Conservation (phyloP, 1,140 invertebrate species). For the Aricia agestis region DNA sequence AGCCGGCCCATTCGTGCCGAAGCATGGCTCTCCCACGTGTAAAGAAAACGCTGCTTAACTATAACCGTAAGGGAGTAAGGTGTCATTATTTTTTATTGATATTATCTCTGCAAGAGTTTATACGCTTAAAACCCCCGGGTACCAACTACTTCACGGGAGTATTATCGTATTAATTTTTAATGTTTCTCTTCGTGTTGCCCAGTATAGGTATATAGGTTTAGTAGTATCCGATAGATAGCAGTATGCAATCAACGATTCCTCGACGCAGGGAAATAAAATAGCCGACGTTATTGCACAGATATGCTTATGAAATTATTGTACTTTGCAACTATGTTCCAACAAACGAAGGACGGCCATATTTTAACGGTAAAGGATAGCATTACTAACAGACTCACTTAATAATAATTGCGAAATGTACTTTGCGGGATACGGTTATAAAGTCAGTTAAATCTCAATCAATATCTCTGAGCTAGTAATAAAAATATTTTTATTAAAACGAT, state of each 20-base stretch:
- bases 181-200: background rate
- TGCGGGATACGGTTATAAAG: background rate
- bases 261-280: background rate
- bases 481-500: background rate
- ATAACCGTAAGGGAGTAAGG: slow-evolving; percentile 35
- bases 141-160: background rate
- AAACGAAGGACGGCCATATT: background rate
- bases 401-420: background rate
- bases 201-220: background rate
- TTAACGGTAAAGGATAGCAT: background rate
- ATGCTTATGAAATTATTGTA: slow-evolving; percentile 13
- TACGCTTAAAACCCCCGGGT: slow-evolving; percentile 6
- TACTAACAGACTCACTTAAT: background rate
- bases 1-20: too few species aligned
- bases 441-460: background rate
- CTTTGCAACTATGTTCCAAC: background rate
- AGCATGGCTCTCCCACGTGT: too few species aligned
- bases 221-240: background rate
- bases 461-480: background rate
- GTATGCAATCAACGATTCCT: background rate
- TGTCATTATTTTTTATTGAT: slow-evolving; percentile 36
- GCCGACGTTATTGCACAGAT: slow-evolving; percentile 6
- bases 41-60: slow-evolving; percentile 34
- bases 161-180: slow-evolving; percentile 7
- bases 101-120: slow-evolving; percentile 25